Evolutionary conservation across 2,113 vertebrate genomes (phyloP).

Genomic region (Cryptoleucopteryx plumbea): DNA sequence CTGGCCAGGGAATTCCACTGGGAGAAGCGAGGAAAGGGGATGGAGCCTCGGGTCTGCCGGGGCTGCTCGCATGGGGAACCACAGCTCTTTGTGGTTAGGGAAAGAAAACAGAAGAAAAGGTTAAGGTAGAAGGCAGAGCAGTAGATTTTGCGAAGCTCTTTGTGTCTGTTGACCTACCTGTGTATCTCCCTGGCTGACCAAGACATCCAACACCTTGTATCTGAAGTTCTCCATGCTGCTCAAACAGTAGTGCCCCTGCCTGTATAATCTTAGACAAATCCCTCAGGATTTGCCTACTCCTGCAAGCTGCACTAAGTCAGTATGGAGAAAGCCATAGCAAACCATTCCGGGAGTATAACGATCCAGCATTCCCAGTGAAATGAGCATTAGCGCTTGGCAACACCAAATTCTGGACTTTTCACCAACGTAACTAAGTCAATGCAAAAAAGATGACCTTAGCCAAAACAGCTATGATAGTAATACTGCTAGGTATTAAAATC

Average conservation of each 20-base stretch:
- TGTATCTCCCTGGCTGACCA: not conserved
- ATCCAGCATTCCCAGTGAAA: not conserved
- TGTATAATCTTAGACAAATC: not conserved
- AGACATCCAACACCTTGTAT: not conserved
- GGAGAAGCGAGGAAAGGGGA: not conserved
- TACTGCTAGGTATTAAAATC: not conserved
- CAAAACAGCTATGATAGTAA: not conserved
- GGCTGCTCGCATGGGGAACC: not conserved
- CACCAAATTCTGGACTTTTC: not conserved
- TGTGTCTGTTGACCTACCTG: not conserved
- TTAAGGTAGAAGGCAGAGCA: not conserved
- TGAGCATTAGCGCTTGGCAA: not conserved
- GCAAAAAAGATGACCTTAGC: not conserved
- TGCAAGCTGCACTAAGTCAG: not conserved
- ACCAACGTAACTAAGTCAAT: not conserved
- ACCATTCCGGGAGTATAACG: not conserved
- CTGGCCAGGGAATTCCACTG: accelerated
- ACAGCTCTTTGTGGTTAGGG: not conserved
- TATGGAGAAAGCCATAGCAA: not conserved
- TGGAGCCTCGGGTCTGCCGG: not conserved
- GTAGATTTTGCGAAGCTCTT: not conserved
- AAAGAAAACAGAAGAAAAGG: not conserved
- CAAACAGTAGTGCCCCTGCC: not conserved
- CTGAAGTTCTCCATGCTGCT: not conserved
- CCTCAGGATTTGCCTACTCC: not conserved